Evolutionary conservation across 2,113 vertebrate genomes (phyloP), one percentile per base, ranked within the genome.

Genomic region (Procavia capensis): DNA sequence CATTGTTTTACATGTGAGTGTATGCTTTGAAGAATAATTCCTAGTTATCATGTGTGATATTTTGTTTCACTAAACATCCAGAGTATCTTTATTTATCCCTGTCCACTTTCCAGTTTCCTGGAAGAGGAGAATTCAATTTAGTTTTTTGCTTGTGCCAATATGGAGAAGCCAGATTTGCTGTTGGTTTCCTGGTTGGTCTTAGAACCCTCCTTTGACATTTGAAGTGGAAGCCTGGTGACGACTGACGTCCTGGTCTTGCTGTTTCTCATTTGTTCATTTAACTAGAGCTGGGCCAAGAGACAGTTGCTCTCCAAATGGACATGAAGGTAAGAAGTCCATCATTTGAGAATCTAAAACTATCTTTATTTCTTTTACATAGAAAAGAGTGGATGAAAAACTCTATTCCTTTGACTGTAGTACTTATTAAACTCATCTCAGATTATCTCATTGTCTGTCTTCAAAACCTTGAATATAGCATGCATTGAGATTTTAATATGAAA

Each of bases 11-110:
- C 6, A 1, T 27, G 34, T 59, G n/a, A 41, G 43, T 24, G 8
- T 3, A n/a, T 50, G 6, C 9, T 66, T 68, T 85, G 57, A 79
- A 74, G 25, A 90, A 20, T 8, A 75, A 11, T 13, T 24, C 8
- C 13, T 36, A 7, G 31, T 57, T 61, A 39, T 63, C 17, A 3
- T 0, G 1, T 72, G 9, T 22, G 57, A 1, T 8, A 6, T 6
- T 14, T 34, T 82, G 54, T 64, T 66, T 86, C 39, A 24, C 14
- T 76, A 17, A 6, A 82, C n/a, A 36, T 4, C 1, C 9, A 43
- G 81, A 13, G 14, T 29, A 47, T 68, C 7, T 8, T 13, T 9
- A 47, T 39, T 41, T 17, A 41, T 9, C 3, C 47, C 76, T 20
- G 43, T 2, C 13, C 5, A 9, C 4, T 34, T 17, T 25, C 10